Evolutionary conservation across 1,140 invertebrate species (phyloP).

Genomic region (Heterodera schachtii): DNA sequence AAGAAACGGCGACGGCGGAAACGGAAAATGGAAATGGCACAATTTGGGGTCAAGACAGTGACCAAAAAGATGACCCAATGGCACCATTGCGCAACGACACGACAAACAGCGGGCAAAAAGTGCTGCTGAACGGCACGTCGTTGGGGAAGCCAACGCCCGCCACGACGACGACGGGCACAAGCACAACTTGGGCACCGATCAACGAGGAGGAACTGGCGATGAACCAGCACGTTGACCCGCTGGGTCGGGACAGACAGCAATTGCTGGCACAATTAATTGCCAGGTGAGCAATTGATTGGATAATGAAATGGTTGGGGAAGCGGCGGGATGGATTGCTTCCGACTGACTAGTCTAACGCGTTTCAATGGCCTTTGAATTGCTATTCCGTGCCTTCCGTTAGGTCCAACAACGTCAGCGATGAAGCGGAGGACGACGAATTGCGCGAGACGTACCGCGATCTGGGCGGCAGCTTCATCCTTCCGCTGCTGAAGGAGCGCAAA

Average conservation of each 20-base stretch:
- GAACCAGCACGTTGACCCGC: constrained; percentile 22
- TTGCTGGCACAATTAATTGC: background rate
- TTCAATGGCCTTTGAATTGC: background rate
- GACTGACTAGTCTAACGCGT: too few species aligned
- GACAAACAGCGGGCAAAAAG: too few species aligned
- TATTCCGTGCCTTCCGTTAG: background rate
- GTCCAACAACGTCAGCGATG: background rate
- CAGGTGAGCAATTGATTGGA: background rate
- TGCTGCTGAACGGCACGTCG: too few species aligned
- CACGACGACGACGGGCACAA: background rate
- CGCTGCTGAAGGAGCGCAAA: constrained; percentile 56
- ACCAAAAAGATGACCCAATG: too few species aligned
- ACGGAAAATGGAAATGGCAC: background rate
- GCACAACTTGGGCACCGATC: constrained; percentile 3
- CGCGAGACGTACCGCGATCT: constrained; percentile 40
- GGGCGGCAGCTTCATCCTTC: constrained; percentile 61
- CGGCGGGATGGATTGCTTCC: background rate
- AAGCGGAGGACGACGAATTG: constrained; percentile 2
- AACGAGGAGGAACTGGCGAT: constrained; percentile 28
- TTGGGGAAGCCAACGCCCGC: too few species aligned
- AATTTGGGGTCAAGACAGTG: background rate
- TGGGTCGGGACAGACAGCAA: background rate
- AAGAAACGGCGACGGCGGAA: background rate
- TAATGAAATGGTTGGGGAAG: too few species aligned
- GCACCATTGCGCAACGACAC: too few species aligned